Evolutionary conservation across 2,113 vertebrate genomes (phyloP).

Genomic region (Hemicordylus capensis): DNA sequence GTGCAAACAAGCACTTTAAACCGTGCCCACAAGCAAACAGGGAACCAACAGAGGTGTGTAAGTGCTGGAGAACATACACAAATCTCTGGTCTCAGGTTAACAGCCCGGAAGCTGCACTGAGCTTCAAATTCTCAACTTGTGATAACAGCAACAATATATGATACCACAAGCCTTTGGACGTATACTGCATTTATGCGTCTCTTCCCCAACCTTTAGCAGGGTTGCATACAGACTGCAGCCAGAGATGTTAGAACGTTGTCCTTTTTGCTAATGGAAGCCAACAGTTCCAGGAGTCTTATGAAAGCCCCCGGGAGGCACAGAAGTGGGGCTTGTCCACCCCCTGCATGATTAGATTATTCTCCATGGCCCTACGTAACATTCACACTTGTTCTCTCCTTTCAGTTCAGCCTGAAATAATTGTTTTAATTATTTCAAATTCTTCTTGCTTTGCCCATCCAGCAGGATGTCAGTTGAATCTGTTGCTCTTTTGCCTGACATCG

Average conservation of each 20-base stretch:
- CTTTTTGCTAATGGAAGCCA: neutral
- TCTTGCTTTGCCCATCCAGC: neutral
- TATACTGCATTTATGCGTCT: neutral
- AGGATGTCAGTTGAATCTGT: neutral
- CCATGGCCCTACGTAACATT: neutral
- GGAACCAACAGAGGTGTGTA: no score
- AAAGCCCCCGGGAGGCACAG: neutral
- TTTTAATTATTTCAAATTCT: constrained; percentile 16
- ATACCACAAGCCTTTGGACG: neutral
- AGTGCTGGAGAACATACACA: no score
- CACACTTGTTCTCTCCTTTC: neutral
- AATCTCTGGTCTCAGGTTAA: no score
- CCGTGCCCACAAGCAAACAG: no score
- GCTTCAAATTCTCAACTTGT: no score
- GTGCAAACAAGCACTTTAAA: no score
- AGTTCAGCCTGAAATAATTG: neutral
- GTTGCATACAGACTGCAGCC: neutral
- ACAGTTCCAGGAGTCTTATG: neutral
- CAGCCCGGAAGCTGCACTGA: no score
- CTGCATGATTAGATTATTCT: neutral
- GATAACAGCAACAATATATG: no score
- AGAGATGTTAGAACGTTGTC: neutral
- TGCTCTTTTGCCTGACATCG: constrained; percentile 1
- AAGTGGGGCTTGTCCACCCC: neutral
- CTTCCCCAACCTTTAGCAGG: neutral